Evolutionary conservation across 2,113 vertebrate species (phyloP).

Genomic region (Sylvietta virens): DNA sequence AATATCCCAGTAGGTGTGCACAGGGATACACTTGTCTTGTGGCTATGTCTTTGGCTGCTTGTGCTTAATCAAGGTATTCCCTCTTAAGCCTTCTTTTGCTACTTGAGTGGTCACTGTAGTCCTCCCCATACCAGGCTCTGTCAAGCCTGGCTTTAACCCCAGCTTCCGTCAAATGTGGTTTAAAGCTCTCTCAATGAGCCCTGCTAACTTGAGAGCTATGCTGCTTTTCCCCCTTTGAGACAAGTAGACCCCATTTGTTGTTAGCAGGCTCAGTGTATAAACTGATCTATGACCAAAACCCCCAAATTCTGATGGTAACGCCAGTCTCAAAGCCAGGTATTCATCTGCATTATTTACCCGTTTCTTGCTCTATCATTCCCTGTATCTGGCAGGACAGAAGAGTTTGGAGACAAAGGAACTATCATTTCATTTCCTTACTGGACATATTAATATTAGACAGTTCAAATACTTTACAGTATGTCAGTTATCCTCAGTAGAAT

Average conservation of each 20-base stretch:
- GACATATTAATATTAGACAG: background rate
- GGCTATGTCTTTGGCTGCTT: background rate
- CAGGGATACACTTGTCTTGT: background rate
- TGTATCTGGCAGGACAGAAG: background rate
- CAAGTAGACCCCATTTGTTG: background rate
- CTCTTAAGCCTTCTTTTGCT: background rate
- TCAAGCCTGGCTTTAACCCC: background rate
- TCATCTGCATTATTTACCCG: background rate
- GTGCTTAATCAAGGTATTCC: background rate
- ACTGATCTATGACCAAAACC: background rate
- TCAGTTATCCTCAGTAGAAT: background rate
- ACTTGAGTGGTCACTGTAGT: background rate
- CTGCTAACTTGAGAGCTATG: background rate
- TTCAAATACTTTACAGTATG: background rate
- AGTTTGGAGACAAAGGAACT: background rate
- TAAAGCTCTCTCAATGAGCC: background rate
- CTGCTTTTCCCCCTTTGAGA: background rate
- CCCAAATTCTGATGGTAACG: background rate
- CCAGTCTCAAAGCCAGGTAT: background rate
- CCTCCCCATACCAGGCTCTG: background rate
- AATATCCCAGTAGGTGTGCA: background rate
- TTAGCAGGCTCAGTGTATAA: background rate
- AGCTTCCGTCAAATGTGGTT: background rate
- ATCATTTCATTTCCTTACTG: background rate
- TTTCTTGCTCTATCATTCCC: background rate